These are phyloP conservation scores for Pelagia noctiluca DNA, from an alignment of 30 jellyfish, hydroid and myxozoan genomes.

Conservation along the genomic window DNA sequence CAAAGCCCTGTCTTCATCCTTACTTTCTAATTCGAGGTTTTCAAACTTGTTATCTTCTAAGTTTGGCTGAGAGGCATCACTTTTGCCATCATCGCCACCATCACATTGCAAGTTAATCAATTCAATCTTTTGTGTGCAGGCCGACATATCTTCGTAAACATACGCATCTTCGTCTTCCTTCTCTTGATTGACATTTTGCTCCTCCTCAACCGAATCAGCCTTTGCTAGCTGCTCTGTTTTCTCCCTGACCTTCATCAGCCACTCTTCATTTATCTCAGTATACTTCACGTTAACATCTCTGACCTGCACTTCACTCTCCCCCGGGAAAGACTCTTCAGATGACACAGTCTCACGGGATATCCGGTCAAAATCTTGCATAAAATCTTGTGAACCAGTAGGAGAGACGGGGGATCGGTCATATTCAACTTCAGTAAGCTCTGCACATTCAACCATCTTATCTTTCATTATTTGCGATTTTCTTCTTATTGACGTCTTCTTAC, in stretches of 20 bases:
- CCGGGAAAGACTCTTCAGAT: not conserved
- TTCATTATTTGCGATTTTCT: constrained; percentile 10
- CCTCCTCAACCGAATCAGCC: not conserved
- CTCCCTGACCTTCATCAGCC: constrained; percentile 4
- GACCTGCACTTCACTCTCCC: not conserved
- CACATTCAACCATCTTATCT: not conserved
- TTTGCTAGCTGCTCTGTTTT: not conserved
- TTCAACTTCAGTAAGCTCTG: not conserved
- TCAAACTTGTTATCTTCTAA: too few species aligned
- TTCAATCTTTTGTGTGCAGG: too few species aligned
- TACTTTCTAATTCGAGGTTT: too few species aligned
- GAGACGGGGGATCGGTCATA: too few species aligned
- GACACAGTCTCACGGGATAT: constrained; percentile 5
- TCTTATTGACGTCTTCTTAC: not conserved
- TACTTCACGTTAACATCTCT: too few species aligned
- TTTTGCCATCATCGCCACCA: not conserved
- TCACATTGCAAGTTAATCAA: too few species aligned
- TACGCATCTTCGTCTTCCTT: not conserved
- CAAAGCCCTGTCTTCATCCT: too few species aligned
- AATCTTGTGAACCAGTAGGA: not conserved
- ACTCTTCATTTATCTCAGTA: constrained; percentile 6
- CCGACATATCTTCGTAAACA: constrained; percentile 11
- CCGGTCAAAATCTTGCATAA: not conserved
- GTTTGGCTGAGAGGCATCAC: not conserved
- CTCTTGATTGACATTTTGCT: not conserved